Conservation (phyloP, 2,888 invertebrate genomes). For the Tinea trinotella region DNA sequence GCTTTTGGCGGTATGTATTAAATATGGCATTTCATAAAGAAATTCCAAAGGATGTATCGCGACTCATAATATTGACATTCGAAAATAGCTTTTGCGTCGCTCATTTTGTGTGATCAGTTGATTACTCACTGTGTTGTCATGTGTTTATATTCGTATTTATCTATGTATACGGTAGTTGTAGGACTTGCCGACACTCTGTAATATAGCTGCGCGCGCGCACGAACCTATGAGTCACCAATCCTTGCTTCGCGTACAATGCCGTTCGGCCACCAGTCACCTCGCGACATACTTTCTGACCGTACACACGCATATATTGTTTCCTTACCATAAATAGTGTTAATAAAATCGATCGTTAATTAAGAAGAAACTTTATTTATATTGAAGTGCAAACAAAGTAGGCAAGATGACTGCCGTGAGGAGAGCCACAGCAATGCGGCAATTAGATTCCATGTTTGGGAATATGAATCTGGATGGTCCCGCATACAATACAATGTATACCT, state of each 20-base stretch:
- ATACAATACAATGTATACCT: slow-evolving; percentile 54
- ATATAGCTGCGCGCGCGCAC: slow-evolving; percentile 61
- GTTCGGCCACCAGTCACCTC: slow-evolving; percentile 60
- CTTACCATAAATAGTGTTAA: slow-evolving; percentile 11
- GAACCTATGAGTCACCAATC: slow-evolving; percentile 54
- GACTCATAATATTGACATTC: slow-evolving; percentile 9
- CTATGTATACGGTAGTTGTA: slow-evolving; percentile 41
- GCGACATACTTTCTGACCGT: slow-evolving; percentile 65
- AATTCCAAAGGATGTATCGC: slow-evolving; percentile 11
- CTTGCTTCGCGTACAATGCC: slow-evolving; percentile 64
- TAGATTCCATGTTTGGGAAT: slow-evolving; percentile 81
- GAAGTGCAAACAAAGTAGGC: slow-evolving; percentile 23
- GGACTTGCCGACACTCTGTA: slow-evolving; percentile 51
- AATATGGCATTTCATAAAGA: slow-evolving; percentile 1
- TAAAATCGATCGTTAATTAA: slow-evolving; percentile 3
- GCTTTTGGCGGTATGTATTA: neutral
- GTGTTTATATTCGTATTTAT: slow-evolving; percentile 14
- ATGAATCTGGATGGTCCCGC: slow-evolving; percentile 72
- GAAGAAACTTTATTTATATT: neutral
- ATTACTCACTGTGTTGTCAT: slow-evolving; percentile 6
- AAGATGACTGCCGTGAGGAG: slow-evolving; percentile 72
- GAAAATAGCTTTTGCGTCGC: slow-evolving; percentile 11
- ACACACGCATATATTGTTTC: slow-evolving; percentile 34
- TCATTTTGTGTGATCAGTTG: neutral
- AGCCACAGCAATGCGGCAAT: slow-evolving; percentile 77